phyloP scores from a whole-genome alignment of 1,140 invertebrate genomes.

The Achroia grisella region DNA sequence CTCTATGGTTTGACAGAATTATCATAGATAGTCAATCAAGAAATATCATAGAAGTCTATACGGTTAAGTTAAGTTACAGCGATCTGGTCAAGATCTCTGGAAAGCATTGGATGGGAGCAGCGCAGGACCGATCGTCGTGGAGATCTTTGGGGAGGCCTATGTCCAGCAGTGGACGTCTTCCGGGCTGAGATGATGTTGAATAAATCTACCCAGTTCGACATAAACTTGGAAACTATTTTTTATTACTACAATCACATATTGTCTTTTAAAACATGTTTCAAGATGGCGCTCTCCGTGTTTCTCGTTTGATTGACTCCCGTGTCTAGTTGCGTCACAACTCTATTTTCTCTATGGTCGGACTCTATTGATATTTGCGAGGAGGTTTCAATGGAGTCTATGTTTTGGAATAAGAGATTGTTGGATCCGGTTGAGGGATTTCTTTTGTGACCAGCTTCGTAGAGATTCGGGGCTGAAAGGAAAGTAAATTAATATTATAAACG shows the following conservation, averaged over 20 bases:
- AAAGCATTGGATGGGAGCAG: no score
- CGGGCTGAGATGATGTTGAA: no score
- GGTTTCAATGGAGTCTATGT: slow-evolving; percentile 42
- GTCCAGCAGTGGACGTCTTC: no score
- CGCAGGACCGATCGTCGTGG: no score
- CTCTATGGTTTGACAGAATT: no score
- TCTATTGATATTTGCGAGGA: slow-evolving; percentile 36
- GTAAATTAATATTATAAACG: not conserved
- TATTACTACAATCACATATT: slow-evolving; percentile 31
- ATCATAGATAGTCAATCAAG: no score
- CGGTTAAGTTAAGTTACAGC: no score
- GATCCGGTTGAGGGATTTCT: slow-evolving; percentile 52
- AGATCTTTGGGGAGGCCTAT: no score
- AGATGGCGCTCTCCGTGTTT: slow-evolving; percentile 62
- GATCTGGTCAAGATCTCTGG: no score
- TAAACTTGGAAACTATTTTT: no score
- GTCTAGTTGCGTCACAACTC: slow-evolving; percentile 39
- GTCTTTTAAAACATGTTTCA: slow-evolving; percentile 69
- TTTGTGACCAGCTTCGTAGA: slow-evolving; percentile 34
- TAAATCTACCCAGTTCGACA: no score
- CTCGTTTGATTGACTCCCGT: slow-evolving; percentile 62
- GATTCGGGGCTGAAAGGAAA: slow-evolving; percentile 30
- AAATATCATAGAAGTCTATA: no score
- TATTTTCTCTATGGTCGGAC: slow-evolving; percentile 32
- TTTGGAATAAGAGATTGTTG: slow-evolving; percentile 55